Evolutionary conservation across 92 coral and sea anemone genomes (phyloP).

Genomic region (Epizoanthus scotinus): DNA sequence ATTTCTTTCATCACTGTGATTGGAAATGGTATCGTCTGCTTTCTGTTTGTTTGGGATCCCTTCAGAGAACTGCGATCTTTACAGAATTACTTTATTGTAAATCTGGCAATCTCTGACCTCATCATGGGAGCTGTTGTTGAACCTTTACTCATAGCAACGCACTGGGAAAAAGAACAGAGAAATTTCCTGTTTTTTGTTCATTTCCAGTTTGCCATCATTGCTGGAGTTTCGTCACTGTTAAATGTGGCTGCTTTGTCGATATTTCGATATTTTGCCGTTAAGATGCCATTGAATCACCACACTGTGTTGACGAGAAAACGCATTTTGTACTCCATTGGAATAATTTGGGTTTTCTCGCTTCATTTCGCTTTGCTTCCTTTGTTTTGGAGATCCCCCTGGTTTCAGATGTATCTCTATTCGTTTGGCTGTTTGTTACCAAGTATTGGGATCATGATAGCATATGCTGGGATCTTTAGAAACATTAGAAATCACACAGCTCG

Average conservation of each 20-base stretch:
- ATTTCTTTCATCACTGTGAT: constrained; percentile 59
- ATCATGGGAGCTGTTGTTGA: constrained; percentile 75
- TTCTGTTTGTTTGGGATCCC: constrained; percentile 67
- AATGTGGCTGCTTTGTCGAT: constrained; percentile 79
- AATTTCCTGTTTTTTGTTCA: constrained; percentile 63
- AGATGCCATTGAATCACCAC: constrained; percentile 65
- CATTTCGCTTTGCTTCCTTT: constrained; percentile 42
- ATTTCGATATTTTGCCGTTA: constrained; percentile 70
- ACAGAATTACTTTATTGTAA: constrained; percentile 73
- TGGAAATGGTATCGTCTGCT: constrained; percentile 68
- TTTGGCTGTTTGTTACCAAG: constrained; percentile 74
- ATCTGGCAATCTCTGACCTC: constrained; percentile 72
- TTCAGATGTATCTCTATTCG: constrained; percentile 65
- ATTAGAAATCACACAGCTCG: constrained; percentile 67
- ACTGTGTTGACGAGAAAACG: constrained; percentile 60
- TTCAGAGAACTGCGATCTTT: constrained; percentile 62
- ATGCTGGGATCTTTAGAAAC: constrained; percentile 56
- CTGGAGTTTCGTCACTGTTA: constrained; percentile 65
- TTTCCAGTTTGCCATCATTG: constrained; percentile 63
- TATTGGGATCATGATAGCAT: constrained; percentile 50
- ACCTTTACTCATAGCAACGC: constrained; percentile 65
- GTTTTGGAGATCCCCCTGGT: constrained; percentile 42
- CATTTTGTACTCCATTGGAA: constrained; percentile 51
- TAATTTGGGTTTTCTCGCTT: constrained; percentile 65
- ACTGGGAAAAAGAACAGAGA: constrained; percentile 45